phyloP scores from a whole-genome alignment of 2,797 vertebrate genomes.

The Acipenser ruthenus region DNA sequence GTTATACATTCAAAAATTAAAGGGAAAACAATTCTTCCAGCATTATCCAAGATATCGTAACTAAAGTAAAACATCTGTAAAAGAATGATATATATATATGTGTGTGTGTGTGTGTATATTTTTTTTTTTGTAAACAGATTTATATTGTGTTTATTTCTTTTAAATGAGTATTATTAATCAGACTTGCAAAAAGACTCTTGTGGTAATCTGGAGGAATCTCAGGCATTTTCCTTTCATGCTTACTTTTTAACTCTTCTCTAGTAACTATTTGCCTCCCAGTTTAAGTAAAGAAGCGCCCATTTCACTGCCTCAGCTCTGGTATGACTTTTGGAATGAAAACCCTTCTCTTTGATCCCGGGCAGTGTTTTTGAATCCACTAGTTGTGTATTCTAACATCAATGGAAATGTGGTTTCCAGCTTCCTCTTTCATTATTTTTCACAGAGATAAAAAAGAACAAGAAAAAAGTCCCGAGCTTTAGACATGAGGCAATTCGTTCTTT shows the following conservation, averaged over 20 bases:
- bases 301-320: conserved; percentile 56
- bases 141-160: conserved; percentile 56
- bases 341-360: conserved; percentile 82
- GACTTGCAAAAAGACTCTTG: conserved; percentile 65
- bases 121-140: conserved; percentile 50
- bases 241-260: conserved; percentile 61
- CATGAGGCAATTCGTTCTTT: conserved; percentile 60
- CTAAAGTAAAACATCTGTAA: conserved; percentile 49
- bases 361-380: conserved; percentile 79
- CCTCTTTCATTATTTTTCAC: conserved; percentile 88
- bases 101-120: conserved; percentile 33
- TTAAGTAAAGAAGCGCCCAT: conserved; percentile 74
- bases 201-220: conserved; percentile 70
- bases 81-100: conserved; percentile 59
- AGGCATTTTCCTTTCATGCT: conserved; percentile 63
- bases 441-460: conserved; percentile 70
- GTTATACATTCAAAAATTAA: conserved; percentile 54
- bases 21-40: conserved; percentile 50
- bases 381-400: conserved; percentile 91
- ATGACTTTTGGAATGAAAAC: conserved; percentile 75
- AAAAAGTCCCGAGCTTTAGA: conserved; percentile 54
- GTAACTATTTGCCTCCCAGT: conserved; percentile 68
- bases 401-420: conserved; percentile 73
- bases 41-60: conserved; percentile 51
- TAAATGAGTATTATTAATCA: conserved; percentile 68